Evolutionary conservation across 2,888 invertebrate species (phyloP).

Genomic region (Podotricha telesiphe): DNA sequence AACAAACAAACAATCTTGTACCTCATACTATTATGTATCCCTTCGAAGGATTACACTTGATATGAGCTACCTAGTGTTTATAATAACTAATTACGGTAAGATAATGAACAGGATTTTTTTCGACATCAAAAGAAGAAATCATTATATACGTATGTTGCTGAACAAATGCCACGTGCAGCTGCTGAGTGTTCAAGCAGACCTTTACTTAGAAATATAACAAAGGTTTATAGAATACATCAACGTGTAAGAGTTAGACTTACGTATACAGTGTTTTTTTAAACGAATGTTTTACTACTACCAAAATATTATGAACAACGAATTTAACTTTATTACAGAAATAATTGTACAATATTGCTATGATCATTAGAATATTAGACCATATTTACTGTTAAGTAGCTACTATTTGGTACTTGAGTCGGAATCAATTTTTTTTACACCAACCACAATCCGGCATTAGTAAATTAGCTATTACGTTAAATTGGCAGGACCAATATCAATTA

Average conservation of each 20-base stretch:
- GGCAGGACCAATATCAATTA: conserved; percentile 49
- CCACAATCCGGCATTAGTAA: conserved; percentile 18
- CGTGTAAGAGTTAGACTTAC: conserved; percentile 16
- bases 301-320: not conserved
- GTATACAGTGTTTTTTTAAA: not conserved
- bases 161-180: conserved; percentile 44
- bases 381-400: too few species aligned
- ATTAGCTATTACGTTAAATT: conserved; percentile 37
- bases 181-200: conserved; percentile 32
- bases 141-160: conserved; percentile 33
- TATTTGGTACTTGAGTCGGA: too few species aligned
- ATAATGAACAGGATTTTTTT: conserved; percentile 22
- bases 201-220: conserved; percentile 41
- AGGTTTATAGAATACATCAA: conserved; percentile 33
- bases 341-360: not conserved
- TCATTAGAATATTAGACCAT: not conserved
- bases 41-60: not conserved
- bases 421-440: not conserved
- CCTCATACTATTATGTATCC: not conserved
- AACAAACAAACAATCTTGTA: conserved; percentile 43
- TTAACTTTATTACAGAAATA: not conserved
- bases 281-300: not conserved
- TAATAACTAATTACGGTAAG: not conserved
- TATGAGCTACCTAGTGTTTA: too few species aligned
- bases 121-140: conserved; percentile 18